Base-by-base conservation (phyloP, 1,140 invertebrate species). In the Achatina immaculata region DNA sequence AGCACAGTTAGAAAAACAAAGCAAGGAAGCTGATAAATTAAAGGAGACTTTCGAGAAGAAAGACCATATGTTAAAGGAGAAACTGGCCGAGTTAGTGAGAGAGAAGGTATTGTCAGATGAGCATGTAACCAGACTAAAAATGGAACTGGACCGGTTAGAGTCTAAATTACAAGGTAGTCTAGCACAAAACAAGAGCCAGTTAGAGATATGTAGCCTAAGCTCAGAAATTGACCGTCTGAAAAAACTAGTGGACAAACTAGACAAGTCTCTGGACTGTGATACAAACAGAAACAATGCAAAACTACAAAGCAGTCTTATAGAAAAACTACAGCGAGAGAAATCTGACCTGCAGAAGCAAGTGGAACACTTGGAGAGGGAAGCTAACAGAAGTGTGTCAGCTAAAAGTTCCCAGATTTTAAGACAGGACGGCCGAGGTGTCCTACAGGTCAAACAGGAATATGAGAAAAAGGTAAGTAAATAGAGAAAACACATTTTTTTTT, bases 271-370 rank as follows among this genome's bases (percentile, higher is more conserved):
- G 24, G 58, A 55, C 48, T 66, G 82, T 42, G 16, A 43, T 21
- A 74, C 43, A 43, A 51, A 48, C n/a, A 66, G 65, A 48, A n/a
- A 51, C 24, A 81, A 68, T 48, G 51, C 71, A 19, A 79, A 83
- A 9, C 38, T 24, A 7, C 45, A 68, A n/a, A 73, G 78, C n/a
- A 34, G 36, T n/a, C 69, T 85, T 40, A 68, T 85, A n/a, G 78
- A 83, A 1, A 81, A 72, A 34, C 78, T 85, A 0, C 84, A 83
- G 43, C 62, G 55, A 45, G 84, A 85, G 62, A 85, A 85, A 24
- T 38, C 80, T 21, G 82, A 80, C 7, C 68, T 85, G 36, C 82
- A 82, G 66, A 78, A 72, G 43, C 68, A 82, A 55, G 28, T 83
- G 43, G 80, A 84, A 68, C 24, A 21, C 16, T 55, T 83, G 43